Percentiles rank a stretch among this genome's conserved stretches.
Conservation (phyloP, 2,888 invertebrate species). For the Fabriciana adippe region DNA sequence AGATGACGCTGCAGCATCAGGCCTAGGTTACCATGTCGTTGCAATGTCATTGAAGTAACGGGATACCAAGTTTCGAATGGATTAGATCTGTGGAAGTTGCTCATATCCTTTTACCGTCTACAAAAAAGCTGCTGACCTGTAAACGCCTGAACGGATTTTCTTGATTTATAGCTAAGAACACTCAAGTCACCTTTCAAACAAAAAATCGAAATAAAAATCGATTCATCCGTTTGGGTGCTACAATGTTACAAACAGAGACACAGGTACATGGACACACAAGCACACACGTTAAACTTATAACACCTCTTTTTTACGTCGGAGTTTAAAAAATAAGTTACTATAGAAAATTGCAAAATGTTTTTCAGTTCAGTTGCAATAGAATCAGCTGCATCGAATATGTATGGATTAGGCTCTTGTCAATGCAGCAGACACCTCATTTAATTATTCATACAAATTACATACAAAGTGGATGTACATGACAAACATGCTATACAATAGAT, state of each 20-base stretch:
- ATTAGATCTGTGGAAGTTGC: too few species aligned
- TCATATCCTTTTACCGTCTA: too few species aligned
- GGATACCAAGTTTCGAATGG: too few species aligned
- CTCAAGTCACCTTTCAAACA: too few species aligned
- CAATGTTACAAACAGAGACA: background rate
- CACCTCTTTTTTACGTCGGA: background rate
- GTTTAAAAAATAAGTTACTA: background rate
- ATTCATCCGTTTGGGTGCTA: background rate
- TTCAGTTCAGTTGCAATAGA: background rate
- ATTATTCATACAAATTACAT: conserved; percentile 14
- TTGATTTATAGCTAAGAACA: too few species aligned
- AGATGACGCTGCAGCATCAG: too few species aligned
- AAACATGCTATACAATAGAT: background rate
- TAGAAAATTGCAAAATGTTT: background rate
- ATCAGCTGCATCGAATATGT: background rate
- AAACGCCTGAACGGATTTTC: too few species aligned
- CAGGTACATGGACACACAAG: background rate
- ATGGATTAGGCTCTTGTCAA: background rate
- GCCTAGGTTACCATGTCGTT: too few species aligned
- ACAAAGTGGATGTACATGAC: background rate
- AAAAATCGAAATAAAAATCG: too few species aligned
- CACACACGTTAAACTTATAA: too few species aligned
- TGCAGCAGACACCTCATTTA: conserved; percentile 9
- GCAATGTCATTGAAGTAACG: too few species aligned
- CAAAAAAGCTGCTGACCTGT: too few species aligned